Conservation (phyloP, 1,140 invertebrate genomes). For the Heliconius himera region DNA sequence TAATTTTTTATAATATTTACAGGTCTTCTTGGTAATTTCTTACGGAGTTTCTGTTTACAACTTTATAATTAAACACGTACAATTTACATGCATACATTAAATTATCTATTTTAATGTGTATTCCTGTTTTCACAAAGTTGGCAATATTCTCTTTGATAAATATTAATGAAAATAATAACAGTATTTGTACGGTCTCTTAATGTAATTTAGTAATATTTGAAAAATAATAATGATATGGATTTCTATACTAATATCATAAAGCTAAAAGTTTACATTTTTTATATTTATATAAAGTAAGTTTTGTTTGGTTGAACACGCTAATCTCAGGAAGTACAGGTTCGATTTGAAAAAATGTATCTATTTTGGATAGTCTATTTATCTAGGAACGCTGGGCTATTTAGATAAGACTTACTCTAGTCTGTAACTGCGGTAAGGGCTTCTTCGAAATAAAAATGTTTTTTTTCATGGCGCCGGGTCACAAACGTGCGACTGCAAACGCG, state of each 20-base stretch:
- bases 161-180: background rate
- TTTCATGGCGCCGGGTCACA: background rate
- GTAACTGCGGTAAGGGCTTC: no score
- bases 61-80: slow-evolving; percentile 7
- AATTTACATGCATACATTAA: background rate
- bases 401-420: no score
- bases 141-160: background rate
- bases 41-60: background rate
- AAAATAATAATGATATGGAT: background rate
- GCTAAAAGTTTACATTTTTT: no score
- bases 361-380: no score
- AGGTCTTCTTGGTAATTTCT: background rate
- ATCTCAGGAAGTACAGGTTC: no score
- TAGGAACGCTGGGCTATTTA: no score
- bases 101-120: background rate
- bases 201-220: background rate
- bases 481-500: background rate
- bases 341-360: no score
- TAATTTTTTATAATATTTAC: no score
- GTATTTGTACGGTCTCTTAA: background rate
- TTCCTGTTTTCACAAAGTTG: background rate
- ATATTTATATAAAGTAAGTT: no score
- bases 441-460: no score
- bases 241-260: no score
- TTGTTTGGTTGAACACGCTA: no score